Percentiles rank a stretch among this genome's conserved stretches.
phyloP scores from a whole-genome alignment of 1,140 invertebrate genomes.

The Zaprionus inermis region DNA sequence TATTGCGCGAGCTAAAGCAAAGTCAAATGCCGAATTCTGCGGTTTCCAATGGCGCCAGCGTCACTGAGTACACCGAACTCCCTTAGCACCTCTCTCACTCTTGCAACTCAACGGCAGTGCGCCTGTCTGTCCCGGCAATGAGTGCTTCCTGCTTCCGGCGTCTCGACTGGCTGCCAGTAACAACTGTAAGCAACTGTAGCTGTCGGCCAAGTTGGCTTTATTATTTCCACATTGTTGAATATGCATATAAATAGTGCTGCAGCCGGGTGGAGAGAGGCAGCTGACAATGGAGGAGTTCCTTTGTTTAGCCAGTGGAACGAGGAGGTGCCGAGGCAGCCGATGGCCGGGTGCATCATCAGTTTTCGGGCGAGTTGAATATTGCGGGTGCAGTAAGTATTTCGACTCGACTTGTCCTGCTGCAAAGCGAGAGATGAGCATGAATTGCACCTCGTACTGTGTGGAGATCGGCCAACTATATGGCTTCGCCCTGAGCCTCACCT shows the following conservation, averaged over 20 bases:
- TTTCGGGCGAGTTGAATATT: conserved; percentile 64
- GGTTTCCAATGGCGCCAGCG: conserved; percentile 38
- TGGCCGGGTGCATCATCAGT: conserved; percentile 65
- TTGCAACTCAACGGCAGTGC: background rate
- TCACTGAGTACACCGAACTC: background rate
- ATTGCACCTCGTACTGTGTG: background rate
- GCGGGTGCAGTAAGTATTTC: conserved; percentile 75
- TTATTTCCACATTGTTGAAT: conserved; percentile 82
- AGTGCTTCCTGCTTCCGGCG: conserved; percentile 69
- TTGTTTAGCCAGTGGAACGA: conserved; percentile 46
- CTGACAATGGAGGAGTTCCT: background rate
- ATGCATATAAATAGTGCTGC: conserved; percentile 59
- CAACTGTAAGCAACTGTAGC: conserved; percentile 72
- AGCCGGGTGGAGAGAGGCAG: background rate
- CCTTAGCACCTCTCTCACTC: no score
- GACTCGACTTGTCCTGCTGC: conserved; percentile 28
- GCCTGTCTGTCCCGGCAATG: conserved; percentile 54
- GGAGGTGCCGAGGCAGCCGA: conserved; percentile 7
- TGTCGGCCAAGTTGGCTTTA: conserved; percentile 80
- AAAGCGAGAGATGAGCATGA: conserved; percentile 39
- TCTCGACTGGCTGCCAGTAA: conserved; percentile 59
- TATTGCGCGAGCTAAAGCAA: conserved; percentile 22
- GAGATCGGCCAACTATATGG: conserved; percentile 31
- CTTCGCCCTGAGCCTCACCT: conserved; percentile 26
- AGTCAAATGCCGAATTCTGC: conserved; percentile 50